Evolutionary conservation across 2,888 invertebrate species (phyloP), one percentile per base, ranked within the genome.

Genomic region (Xestia sexstrigata): DNA sequence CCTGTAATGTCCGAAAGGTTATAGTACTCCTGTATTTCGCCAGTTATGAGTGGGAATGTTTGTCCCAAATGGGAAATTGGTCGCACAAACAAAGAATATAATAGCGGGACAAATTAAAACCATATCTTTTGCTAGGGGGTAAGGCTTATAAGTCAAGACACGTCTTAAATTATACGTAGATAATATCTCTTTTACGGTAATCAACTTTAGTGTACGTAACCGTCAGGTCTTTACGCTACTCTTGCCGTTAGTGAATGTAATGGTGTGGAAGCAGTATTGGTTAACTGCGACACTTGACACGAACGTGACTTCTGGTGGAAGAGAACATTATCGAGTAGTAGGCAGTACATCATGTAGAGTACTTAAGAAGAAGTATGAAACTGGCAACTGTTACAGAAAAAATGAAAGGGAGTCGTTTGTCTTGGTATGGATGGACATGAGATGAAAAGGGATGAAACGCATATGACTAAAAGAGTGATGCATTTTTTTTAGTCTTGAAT

Each of bases 131-230:
- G 23, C n/a, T 11, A 52, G 17, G 4, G 4, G 49, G 20, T 55
- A n/a, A 17, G 17, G 52, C 15, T 52, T 26, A 63, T 63, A 47
- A 42, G 47, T 78, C 70, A 49, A 63, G 35, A 39, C 63, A 49
- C 30, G 73, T 39, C 47, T 74, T n/a, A 63, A 39, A 23, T 55
- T n/a, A 42, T 70, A 58, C 55, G 26, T 26, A 76, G 49, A 76
- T 74, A 52, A 58, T 67, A 77, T 83, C 65, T 68, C 67, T 69
- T 65, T 83, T 77, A 84, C 65, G 79, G 67, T 39, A 45, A 71
- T 85, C 71, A 79, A 71, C 66, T 52, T 45, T 74, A 74, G 76
- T 78, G 45, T 55, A 65, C 52, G 65, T 72, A 69, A 71, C 60
- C 71, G 70, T 74, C 73, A 74, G 62, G 52, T 58, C 17, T 71